Evolutionary conservation across 2,797 vertebrate species (phyloP), one percentile per base, ranked within the genome.

Genomic region (Channallabes apus): DNA sequence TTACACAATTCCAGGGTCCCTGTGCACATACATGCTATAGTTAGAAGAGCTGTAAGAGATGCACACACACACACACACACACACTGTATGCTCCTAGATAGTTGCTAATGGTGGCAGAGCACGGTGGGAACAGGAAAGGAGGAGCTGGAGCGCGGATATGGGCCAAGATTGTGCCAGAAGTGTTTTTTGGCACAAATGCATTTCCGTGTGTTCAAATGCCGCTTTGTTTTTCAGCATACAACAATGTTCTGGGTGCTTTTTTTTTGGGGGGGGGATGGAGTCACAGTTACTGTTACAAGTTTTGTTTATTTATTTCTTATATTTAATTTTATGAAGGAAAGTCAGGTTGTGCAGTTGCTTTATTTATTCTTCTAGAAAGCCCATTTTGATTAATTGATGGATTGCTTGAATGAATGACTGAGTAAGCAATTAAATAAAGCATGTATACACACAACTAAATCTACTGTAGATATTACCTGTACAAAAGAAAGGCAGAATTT

Each of bases 61-160:
- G 73, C 83, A 68, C 35, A 5, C 35, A 41, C 75, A 32, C n/a
- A 58, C n/a, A n/a, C 83, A 68, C 35, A 5, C 35, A 41, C 75
- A 32, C n/a, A 58, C n/a, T n/a, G n/a, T 27, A 20, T 14, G 35
- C 75, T 59, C 7, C n/a, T 61, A 5, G 32, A 77, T 46, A 56
- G 24, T 0, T 80, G 6, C 56, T 54, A 38, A 62, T 59, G 64
- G 18, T 59, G 64, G 46, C 46, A 32, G 32, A 71, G 24, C n/a
- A 27, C 76, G 51, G 65, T 62, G 65, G 67, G 77, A 80, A 72
- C 35, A 27, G 84, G 84, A 85, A 72, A 72, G 84, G 67, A 75
- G 82, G 72, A 75, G 82, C 62, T 54, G 58, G 80, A 32, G 56
- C 69, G 29, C 38, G 76, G 73, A 61, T 32, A 15, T 58, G 46